Evolutionary conservation across 2,113 vertebrate genomes (phyloP), one percentile per base, ranked within the genome.

Genomic region (Antechinus flavipes): DNA sequence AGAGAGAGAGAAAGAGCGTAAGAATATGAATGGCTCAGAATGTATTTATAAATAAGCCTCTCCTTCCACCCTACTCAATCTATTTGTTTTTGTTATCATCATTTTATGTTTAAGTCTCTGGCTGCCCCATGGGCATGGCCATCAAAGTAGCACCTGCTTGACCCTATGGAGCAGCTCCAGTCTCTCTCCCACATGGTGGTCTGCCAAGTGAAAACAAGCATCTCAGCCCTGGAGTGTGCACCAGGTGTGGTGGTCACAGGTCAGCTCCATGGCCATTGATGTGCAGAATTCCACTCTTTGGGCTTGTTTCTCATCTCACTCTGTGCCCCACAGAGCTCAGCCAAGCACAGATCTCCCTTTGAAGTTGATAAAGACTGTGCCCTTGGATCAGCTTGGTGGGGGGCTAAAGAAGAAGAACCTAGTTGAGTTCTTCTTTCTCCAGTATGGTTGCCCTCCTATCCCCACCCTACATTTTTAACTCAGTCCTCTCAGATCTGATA

Each of bases 221-320:
- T 92, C 92, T 97, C 47, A 93, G 90, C 93, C 91, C 92, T 92
- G 0, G 2, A 89, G 92, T 76, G 61, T 95, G 95, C 94, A 30
- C 46, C 3, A 50, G 54, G 56, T 95, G 91, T 92, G 93, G 91
- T 0, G 24, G 91, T 89, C 95, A 84, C 49, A 93, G 96, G 93
- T 92, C 84, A 35, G 30, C n/a, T 25, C 89, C 0, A 16, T 0
- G 42, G 19, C 42, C 96, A 96, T 91, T 55, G 89, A 35, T 52
- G 94, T 68, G 92, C 23, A 10, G 1, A 14, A 0, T 23, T 52
- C 54, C 76, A 91, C 90, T 52, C 90, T 42, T 25, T 0, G 50
- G n/a, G 89, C 56, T 58, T 0, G 24, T 16, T 50, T 53, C 49
- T 94, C 93, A 42, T 90, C 94, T 94, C 90, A 1, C 0, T 9